These are phyloP conservation scores for Pristionchus maxplancki DNA, from an alignment of 2,888 invertebrate species.

Conservation along the genomic window DNA sequence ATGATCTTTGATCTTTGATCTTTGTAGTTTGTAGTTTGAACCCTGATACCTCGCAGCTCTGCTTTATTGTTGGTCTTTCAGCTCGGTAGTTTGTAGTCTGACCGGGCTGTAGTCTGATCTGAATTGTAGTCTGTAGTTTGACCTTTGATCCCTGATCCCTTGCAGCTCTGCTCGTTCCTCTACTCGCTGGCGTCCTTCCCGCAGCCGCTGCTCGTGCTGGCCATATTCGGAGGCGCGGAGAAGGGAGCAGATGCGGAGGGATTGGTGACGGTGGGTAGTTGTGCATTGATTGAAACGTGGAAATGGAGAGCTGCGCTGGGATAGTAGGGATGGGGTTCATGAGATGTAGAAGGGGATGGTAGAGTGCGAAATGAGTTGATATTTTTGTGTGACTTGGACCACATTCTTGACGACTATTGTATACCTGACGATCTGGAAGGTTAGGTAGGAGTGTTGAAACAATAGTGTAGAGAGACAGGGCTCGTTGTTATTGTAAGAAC, in stretches of 20 bases:
- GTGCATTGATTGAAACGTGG: not conserved
- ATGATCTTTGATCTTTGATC: not conserved
- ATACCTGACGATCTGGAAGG: no score
- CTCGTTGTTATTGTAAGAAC: no score
- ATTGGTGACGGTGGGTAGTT: constrained; percentile 10
- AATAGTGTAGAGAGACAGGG: no score
- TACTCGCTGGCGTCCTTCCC: constrained; percentile 91
- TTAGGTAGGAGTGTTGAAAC: no score
- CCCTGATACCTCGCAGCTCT: no score
- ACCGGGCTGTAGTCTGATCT: not conserved
- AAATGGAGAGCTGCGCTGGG: not conserved
- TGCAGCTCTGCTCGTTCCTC: constrained; percentile 83
- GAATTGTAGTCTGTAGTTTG: not conserved
- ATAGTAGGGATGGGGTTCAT: not conserved
- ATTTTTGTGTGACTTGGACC: no score
- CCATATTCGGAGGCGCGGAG: constrained; percentile 84
- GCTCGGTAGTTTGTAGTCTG: not conserved
- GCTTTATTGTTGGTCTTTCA: not conserved
- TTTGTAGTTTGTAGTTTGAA: not conserved
- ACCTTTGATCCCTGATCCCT: not conserved
- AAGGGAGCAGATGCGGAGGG: constrained; percentile 19
- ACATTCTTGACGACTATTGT: no score
- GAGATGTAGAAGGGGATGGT: no score
- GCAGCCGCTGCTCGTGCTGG: constrained; percentile 89
- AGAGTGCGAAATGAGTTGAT: no score